phyloP scores from a whole-genome alignment of 2,113 vertebrate genomes.

The Tachysurus fulvidraco region DNA sequence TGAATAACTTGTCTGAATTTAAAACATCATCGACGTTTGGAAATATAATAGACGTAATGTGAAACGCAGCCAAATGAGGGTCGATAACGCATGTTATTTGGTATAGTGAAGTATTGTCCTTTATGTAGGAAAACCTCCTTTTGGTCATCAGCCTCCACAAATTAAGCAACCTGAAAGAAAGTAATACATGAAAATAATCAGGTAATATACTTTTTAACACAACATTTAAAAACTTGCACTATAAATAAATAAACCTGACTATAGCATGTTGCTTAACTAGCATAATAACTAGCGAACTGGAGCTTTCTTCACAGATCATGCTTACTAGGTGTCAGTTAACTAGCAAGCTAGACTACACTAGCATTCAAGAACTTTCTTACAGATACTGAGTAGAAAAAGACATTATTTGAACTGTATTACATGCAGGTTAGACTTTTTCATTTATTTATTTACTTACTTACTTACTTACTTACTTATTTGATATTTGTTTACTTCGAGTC shows the following conservation, averaged over 20 bases:
- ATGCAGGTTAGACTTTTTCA: background rate
- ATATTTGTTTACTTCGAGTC: background rate
- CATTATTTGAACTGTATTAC: background rate
- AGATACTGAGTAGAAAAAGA: background rate
- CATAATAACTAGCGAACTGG: background rate
- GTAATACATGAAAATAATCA: background rate
- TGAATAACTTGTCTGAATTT: background rate
- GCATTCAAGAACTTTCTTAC: too few species aligned
- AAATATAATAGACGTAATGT: background rate
- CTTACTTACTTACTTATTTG: too few species aligned
- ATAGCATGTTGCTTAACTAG: background rate
- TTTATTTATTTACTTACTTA: background rate
- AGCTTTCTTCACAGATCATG: too few species aligned
- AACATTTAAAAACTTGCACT: background rate
- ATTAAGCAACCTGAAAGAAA: background rate
- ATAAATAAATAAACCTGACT: background rate
- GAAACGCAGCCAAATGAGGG: background rate
- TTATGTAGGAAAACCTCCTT: background rate
- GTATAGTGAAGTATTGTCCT: background rate
- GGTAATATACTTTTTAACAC: background rate
- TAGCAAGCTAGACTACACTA: too few species aligned
- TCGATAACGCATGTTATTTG: background rate
- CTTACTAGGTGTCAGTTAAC: too few species aligned
- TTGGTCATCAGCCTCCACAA: background rate
- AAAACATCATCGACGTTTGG: background rate